phyloP scores from a whole-genome alignment of 2,797 vertebrate species.

The Diglossa cyanea region DNA sequence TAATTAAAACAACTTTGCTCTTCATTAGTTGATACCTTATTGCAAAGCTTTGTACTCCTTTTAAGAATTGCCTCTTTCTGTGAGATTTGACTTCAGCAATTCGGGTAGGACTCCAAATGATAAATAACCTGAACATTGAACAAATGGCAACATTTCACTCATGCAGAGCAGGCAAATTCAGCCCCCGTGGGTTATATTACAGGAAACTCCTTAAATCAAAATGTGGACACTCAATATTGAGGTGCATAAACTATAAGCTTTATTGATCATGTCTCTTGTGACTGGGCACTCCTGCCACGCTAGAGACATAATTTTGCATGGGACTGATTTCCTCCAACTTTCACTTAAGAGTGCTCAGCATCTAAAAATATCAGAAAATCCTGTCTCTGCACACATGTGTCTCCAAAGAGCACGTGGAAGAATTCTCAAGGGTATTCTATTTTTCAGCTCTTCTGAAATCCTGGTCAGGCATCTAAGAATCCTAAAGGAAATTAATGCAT shows the following conservation, averaged over 20 bases:
- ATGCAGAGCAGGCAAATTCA: constrained; percentile 31
- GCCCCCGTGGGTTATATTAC: not conserved
- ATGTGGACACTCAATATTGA: constrained; percentile 31
- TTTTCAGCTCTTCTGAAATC: not conserved
- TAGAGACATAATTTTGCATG: not conserved
- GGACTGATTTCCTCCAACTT: not conserved
- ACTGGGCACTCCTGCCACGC: not conserved
- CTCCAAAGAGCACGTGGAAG: not conserved
- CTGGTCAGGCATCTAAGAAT: not conserved
- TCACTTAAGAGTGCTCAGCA: not conserved
- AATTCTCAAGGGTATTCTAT: not conserved
- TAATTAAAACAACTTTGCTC: not conserved
- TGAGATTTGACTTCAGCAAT: not conserved
- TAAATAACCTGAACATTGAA: constrained; percentile 44
- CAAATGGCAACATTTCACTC: constrained; percentile 44
- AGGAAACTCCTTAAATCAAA: constrained; percentile 58
- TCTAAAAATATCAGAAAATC: not conserved
- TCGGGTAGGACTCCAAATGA: not conserved
- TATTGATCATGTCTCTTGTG: constrained; percentile 36
- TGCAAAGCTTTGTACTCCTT: not conserved
- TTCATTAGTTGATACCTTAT: not conserved
- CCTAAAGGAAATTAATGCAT: not conserved
- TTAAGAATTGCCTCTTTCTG: not conserved
- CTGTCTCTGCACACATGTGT: not conserved
- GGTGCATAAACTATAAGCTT: constrained; percentile 51